Percentiles rank a stretch among this genome's conserved stretches.
Evolutionary conservation across 2,113 vertebrate species (phyloP).

Genomic region (Sigmodon hispidus): DNA sequence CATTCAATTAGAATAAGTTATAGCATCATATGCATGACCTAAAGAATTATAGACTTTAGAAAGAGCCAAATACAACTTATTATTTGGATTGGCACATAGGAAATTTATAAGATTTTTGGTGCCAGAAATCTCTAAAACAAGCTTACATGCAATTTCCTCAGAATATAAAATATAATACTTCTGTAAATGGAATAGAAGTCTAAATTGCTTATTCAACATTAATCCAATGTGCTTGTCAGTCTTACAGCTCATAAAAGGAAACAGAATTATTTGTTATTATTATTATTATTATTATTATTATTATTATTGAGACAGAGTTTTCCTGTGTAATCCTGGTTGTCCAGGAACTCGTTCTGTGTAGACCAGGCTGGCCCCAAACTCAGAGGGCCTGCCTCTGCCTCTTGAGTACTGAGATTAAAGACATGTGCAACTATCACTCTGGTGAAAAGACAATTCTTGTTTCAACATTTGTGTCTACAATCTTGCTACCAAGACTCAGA

Average conservation of each 20-base stretch:
- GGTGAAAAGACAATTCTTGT: neutral
- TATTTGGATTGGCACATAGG: neutral
- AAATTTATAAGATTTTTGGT: neutral
- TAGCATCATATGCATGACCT: neutral
- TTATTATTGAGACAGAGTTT: neutral
- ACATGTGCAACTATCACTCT: neutral
- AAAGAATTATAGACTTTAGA: neutral
- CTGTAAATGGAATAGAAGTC: neutral
- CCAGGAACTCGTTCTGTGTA: neutral
- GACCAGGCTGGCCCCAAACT: neutral
- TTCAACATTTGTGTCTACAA: neutral
- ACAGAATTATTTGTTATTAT: neutral
- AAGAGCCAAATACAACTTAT: neutral
- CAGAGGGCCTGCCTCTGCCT: neutral
- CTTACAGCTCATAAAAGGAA: neutral
- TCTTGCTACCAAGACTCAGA: neutral
- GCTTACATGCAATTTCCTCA: neutral
- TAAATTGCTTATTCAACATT: neutral
- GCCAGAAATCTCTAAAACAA: neutral
- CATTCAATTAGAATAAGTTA: conserved; percentile 26
- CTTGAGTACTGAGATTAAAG: neutral
- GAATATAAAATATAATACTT: neutral
- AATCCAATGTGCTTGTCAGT: neutral
- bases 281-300: neutral
- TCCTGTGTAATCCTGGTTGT: neutral